phyloP scores from a whole-genome alignment of 2,888 invertebrate species.

The Drosophila greeni region DNA sequence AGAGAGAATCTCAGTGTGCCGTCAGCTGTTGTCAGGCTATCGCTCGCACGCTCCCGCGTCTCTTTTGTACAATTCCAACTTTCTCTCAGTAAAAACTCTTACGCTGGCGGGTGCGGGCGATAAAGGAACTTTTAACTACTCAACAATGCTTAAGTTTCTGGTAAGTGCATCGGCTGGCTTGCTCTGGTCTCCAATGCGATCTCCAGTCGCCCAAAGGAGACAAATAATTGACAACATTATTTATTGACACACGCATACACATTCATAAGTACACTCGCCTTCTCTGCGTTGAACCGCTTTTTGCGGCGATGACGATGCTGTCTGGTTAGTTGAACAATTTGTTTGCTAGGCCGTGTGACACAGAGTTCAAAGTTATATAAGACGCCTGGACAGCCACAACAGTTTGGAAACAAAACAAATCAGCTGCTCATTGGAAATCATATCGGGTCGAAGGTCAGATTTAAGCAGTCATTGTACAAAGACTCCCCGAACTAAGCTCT shows the following conservation, averaged over 20 bases:
- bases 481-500: conserved; percentile 1
- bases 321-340: not conserved
- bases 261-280: too few species aligned
- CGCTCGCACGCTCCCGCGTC: conserved; percentile 24
- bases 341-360: conserved; percentile 2
- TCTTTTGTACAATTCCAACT: conserved; percentile 46
- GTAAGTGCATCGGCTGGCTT: conserved; percentile 55
- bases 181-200: not conserved
- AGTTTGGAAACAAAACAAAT: not conserved
- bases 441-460: not conserved
- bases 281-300: conserved; percentile 31
- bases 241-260: not conserved
- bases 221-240: not conserved
- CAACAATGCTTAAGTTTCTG: conserved; percentile 77
- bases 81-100: conserved; percentile 52
- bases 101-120: conserved; percentile 71
- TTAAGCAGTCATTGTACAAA: not conserved
- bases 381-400: not conserved
- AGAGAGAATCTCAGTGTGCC: conserved; percentile 43
- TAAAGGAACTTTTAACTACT: conserved; percentile 57
- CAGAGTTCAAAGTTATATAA: conserved; percentile 18
- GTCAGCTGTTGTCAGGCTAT: conserved; percentile 55
- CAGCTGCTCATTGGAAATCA: conserved; percentile 8
- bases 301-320: conserved; percentile 52
- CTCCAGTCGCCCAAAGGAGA: not conserved